Conservation (phyloP, 2,113 vertebrate genomes). For the Lophotis ruficrista region DNA sequence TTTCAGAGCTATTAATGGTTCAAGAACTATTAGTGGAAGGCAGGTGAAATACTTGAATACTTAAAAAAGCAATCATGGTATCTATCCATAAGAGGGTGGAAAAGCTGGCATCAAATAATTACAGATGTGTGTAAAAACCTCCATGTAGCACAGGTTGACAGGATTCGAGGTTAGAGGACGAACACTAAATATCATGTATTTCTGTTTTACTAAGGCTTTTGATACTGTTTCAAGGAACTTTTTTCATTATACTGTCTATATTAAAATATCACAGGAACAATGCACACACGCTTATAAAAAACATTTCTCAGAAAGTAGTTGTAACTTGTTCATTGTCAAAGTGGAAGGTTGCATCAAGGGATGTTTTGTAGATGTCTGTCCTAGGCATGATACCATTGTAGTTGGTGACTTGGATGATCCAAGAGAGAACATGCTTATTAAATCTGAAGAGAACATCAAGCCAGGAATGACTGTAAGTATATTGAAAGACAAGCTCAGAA, state of each 20-base stretch:
- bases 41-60: neutral
- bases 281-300: neutral
- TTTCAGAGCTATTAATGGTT: conserved; percentile 7
- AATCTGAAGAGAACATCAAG: neutral
- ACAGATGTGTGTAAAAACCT: neutral
- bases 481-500: neutral
- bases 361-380: neutral
- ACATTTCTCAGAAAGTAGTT: neutral
- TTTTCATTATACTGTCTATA: neutral
- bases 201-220: neutral
- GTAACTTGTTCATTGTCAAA: neutral
- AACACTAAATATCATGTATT: neutral
- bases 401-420: neutral
- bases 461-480: neutral
- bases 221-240: neutral
- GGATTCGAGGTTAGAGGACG: neutral
- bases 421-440: neutral
- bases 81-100: neutral
- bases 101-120: neutral
- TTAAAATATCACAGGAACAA: neutral
- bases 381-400: neutral
- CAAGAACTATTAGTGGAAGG: neutral
- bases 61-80: neutral
- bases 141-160: neutral
- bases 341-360: neutral